A percentile compares a stretch with the other conserved stretches of the same genome.
Conservation (phyloP, 2,113 vertebrate species). For the Nycticorax nycticorax region DNA sequence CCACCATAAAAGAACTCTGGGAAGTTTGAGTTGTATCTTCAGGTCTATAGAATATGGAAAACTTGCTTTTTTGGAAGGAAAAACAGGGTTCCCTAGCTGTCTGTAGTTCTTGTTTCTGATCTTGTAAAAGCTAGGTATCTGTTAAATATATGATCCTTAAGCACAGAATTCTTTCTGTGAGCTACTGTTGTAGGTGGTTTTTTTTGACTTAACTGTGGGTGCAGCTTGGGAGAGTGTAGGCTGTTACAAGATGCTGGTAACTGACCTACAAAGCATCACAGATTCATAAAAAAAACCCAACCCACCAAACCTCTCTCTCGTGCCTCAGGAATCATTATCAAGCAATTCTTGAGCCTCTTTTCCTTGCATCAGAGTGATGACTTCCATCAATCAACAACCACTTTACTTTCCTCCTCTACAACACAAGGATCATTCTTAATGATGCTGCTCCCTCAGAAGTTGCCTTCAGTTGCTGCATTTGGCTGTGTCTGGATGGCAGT, state of each 20-base stretch:
- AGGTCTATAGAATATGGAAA: background rate
- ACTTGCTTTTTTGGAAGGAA: background rate
- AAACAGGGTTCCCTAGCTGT: background rate
- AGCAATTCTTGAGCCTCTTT: background rate
- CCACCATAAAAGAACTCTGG: rapidly evolving
- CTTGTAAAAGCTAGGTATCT: background rate
- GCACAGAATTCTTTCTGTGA: background rate
- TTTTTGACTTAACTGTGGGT: background rate
- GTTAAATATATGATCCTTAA: background rate
- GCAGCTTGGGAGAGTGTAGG: background rate
- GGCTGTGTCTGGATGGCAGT: background rate
- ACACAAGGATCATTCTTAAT: background rate
- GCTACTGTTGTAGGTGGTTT: background rate
- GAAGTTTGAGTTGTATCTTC: background rate
- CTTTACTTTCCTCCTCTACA: background rate
- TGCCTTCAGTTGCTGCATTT: background rate
- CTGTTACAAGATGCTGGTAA: background rate
- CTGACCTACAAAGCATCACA: background rate
- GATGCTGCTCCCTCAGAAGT: background rate
- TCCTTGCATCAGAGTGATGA: background rate
- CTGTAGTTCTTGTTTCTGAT: background rate
- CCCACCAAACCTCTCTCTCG: background rate
- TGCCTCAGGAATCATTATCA: background rate
- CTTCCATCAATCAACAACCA: background rate
- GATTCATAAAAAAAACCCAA: background rate